Base-by-base conservation (phyloP, 2,797 vertebrate genomes). In the Pangasius sanitwongsei region DNA sequence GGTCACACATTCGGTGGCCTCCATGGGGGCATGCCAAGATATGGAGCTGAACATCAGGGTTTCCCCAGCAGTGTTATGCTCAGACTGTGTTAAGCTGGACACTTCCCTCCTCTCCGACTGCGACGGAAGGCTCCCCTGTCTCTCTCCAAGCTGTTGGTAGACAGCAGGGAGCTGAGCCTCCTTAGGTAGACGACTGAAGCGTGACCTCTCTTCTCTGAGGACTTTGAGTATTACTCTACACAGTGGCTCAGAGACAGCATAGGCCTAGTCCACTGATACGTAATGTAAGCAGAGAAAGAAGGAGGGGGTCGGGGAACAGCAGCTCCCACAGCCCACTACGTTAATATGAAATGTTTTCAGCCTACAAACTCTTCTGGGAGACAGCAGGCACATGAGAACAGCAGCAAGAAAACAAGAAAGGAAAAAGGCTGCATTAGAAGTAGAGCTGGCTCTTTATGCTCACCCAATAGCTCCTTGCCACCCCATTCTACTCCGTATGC, bases 141-240 rank as follows among this genome's bases (percentile, higher is more conserved):
- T 92, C 90, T 89, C 92, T 90, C 91, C 91, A 92, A 95, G 93
- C 94, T 94, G 93, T 94, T 92, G 91, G 90, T 91, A 92, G 90
- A 91, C 92, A 85, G 89, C 90, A 82, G 89, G 91, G 87, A 91
- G 90, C 41, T n/a, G 75, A 89, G 84, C 83, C 85, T 87, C 92
- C 92, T 92, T 87, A 92, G 89, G 93, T 93, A 92, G 88, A 89
- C 89, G 65, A 48, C 88, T 92, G 89, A 94, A 91, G 93, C 91
- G 84, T 93, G 91, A 92, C 23, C 34, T 31, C 55, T 57, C 4
- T 13, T 85, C 34, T 69, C 50, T 3, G 48, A 89, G 37, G 86
- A 78, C 28, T 48, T 82, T 6, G 37, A 78, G 37, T 78, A 65
- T 53, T 77, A 65, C 44, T n/a, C 70, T 83, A n/a, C 18, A 44